Conservation (phyloP, 2,888 invertebrate genomes). For the Rosalia funebris region DNA sequence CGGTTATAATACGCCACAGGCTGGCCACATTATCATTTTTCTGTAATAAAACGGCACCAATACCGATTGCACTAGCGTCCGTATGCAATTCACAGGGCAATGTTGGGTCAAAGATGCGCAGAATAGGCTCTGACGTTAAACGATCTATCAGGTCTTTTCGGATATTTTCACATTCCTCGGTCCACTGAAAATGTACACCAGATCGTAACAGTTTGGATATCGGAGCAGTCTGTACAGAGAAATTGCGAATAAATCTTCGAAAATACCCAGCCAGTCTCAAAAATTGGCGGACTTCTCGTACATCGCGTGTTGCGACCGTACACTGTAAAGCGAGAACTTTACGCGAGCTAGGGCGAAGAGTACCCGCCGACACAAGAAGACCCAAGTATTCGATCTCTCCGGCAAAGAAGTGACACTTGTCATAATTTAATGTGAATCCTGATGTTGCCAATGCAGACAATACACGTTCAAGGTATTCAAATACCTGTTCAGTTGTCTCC, state of each 20-base stretch:
- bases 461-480: too few species aligned
- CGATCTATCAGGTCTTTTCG: neutral
- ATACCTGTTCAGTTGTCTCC: too few species aligned
- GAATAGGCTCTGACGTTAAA: neutral
- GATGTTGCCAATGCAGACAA: too few species aligned
- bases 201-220: neutral
- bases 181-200: neutral
- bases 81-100: neutral
- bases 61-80: neutral
- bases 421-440: too few species aligned
- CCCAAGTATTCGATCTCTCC: too few species aligned
- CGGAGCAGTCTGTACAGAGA: neutral
- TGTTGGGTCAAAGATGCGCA: neutral
- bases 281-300: neutral
- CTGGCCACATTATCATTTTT: too few species aligned
- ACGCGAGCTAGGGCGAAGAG: neutral
- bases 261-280: neutral
- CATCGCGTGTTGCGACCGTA: neutral
- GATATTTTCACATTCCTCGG: neutral
- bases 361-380: too few species aligned
- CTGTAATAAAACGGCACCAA: too few species aligned
- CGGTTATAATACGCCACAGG: too few species aligned
- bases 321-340: neutral
- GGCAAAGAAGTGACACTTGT: too few species aligned
- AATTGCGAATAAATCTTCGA: neutral